Evolutionary conservation across 2,797 vertebrate genomes (phyloP), one percentile per base, ranked within the genome.

Genomic region (Triplophysa bombifrons): DNA sequence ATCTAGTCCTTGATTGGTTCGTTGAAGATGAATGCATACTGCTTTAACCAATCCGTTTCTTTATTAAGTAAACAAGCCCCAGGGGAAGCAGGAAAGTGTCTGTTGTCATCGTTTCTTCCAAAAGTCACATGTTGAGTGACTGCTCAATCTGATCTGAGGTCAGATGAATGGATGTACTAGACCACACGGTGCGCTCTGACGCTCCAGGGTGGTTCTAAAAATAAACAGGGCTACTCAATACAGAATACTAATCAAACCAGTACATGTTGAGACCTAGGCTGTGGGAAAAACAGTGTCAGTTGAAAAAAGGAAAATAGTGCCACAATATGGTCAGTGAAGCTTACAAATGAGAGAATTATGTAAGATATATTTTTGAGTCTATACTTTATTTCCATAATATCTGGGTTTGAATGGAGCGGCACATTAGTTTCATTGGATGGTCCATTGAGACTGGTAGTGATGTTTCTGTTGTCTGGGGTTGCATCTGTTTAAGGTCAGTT

Each of bases 151-250:
- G 76, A 69, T 74, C 56, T 70, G 44, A 17, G 50, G 70, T 60
- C 70, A 63, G 55, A 72, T 82, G 51, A 67, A 46, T 46, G 41
- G 55, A 63, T 51, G 51, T 51, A 5, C 53, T 60, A 25, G 50
- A 67, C 53, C 41, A 71, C 74, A 51, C 68, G 69, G 30, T 76
- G 41, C 60, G 27, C 4, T 41, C 44, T 67, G 1, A 9, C 41
- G 66, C 80, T 67, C 3, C 13, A 0, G 46, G 30, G 55, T 27
- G 1, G 56, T 34, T 68, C 70, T 58, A 27, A 22, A 68, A 82
- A 82, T 78, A 82, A 22, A 46, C 27, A 70, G 55, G 41, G 25
- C 46, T 44, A 9, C 48, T 74, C 20, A 30, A 64, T 56, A 82
- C 55, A 34, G 70, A 46, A 51, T 63, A 10, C 48, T 77, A 22